Evolutionary conservation across 1,140 invertebrate genomes (phyloP).

Genomic region (Galendromus occidentalis): DNA sequence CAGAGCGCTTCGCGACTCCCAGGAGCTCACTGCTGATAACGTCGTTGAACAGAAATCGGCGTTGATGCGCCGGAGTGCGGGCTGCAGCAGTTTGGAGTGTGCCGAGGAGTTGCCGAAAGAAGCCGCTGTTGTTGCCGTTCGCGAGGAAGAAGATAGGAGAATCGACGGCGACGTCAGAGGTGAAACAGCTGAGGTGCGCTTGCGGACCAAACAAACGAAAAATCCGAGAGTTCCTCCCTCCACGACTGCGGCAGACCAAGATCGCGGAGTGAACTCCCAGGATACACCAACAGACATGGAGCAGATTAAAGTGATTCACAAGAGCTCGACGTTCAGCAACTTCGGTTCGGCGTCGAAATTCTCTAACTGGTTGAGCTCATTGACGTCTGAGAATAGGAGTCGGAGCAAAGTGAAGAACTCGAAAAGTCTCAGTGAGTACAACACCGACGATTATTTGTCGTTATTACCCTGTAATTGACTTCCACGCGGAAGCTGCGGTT

Average conservation of each 20-base stretch:
- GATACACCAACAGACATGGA: not conserved
- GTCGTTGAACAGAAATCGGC: not conserved
- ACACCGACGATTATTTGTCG: not conserved
- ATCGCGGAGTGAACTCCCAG: no score
- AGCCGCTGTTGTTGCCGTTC: no score
- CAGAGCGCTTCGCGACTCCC: not conserved
- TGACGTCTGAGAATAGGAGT: slow-evolving; percentile 26
- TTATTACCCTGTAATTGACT: not conserved
- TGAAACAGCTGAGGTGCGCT: no score
- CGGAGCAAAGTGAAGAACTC: slow-evolving; percentile 30
- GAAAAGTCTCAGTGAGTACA: slow-evolving; percentile 31
- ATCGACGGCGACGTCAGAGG: no score
- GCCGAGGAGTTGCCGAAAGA: not conserved
- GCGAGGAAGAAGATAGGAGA: no score
- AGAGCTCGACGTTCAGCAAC: slow-evolving; percentile 33
- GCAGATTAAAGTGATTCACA: slow-evolving; percentile 22
- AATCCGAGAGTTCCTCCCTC: no score
- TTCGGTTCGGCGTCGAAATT: slow-evolving; percentile 24
- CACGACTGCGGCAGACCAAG: no score
- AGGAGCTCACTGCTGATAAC: not conserved
- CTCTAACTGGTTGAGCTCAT: slow-evolving; percentile 32
- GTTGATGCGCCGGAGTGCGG: slow-evolving; percentile 8
- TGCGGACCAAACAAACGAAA: no score
- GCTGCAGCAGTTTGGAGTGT: slow-evolving; percentile 7
- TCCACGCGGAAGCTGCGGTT: no score